Evolutionary conservation across 2,797 vertebrate genomes (phyloP), one percentile per base, ranked within the genome.

Genomic region (Pachyuromys duprasi): DNA sequence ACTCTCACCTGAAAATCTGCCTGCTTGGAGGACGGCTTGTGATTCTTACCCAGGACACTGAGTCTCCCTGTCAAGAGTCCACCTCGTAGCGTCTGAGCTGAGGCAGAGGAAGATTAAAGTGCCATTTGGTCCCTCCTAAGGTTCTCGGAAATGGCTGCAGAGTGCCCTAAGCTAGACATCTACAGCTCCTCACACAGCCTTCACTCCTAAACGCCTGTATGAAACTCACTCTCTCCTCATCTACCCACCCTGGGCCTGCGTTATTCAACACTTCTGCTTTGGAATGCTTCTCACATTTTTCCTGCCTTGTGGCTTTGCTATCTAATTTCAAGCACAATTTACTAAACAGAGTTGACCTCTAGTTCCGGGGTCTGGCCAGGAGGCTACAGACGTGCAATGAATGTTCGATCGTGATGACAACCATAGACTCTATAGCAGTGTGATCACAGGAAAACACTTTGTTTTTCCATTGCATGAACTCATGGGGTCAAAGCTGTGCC

Each of bases 321-420:
- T 96, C 74, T 96, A 93, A 96, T 94, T 97, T 94, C 92, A 93
- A 95, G 87, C 69, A 96, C 86, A 93, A 97, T 95, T 88, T 78
- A 94, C 67, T 62, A 86, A 95, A 53, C 57, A 86, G 62, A 93
- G 62, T 65, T 72, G 83, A 96, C 87, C 86, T 94, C 62, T 91
- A 90, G 74, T 95, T 92, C 28, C 78, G 94, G 28, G 42, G 36
- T 96, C 86, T 96, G 69, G 96, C 89, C 42, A 84, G 93, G 63
- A 53, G 74, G 96, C 78, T 90, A n/a, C 0, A 95, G 91, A 72
- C 31, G 53, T 39, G 31, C 72, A 94, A 87, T 84, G 90, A 93
- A 95, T 90, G 89, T 92, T 94, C 89, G 95, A 91, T 94, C 92
- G 76, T 67, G 62, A 93, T 72, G 67, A 96, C 92, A 90, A 90